These are phyloP conservation scores for Aldrovandia affinis DNA, from an alignment of 2,797 vertebrate genomes.

Conservation along the genomic window DNA sequence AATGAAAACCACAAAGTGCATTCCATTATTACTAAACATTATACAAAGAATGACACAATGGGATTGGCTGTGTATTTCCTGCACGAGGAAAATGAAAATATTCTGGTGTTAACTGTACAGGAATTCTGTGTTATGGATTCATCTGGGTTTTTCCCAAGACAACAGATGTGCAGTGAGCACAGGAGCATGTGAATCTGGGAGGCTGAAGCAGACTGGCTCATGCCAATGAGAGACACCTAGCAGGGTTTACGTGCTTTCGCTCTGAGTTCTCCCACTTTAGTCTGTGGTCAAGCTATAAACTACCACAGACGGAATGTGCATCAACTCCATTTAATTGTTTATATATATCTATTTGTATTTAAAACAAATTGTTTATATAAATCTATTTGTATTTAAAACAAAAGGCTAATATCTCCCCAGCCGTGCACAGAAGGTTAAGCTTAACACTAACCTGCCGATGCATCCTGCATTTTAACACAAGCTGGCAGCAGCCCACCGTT, in stretches of 20 bases:
- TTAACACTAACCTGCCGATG: no score
- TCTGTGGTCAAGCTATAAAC: not conserved
- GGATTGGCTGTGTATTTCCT: not conserved
- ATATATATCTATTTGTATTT: no score
- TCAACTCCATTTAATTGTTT: no score
- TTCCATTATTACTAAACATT: not conserved
- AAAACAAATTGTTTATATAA: no score
- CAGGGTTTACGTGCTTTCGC: not conserved
- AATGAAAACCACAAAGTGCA: not conserved
- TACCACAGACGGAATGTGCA: no score
- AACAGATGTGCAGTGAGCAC: not conserved
- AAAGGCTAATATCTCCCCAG: no score
- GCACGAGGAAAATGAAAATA: constrained; percentile 14
- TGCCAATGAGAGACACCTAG: not conserved
- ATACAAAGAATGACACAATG: not conserved
- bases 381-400: no score
- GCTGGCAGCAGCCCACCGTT: not conserved
- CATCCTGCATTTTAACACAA: no score
- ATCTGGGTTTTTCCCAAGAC: not conserved
- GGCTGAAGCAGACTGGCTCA: not conserved
- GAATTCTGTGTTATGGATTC: not conserved
- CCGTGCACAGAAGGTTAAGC: no score
- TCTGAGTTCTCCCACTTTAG: not conserved
- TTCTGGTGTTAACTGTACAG: not conserved
- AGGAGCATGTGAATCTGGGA: not conserved